phyloP scores from a whole-genome alignment of 1,140 invertebrate species.

The Triops cancriformis region DNA sequence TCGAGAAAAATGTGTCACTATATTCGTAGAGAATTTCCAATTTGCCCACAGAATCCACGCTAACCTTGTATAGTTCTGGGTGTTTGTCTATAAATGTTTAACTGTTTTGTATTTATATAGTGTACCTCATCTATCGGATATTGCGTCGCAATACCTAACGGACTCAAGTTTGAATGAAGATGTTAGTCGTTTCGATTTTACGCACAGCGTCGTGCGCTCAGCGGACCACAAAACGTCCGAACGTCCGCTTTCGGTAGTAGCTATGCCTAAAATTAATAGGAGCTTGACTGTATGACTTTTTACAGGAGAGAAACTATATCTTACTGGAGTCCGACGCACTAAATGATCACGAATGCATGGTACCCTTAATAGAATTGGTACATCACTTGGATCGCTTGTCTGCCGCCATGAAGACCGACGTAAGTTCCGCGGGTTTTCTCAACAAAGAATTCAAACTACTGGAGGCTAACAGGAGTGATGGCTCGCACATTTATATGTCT shows the following conservation, averaged over 20 bases:
- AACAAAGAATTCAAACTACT: too few species aligned
- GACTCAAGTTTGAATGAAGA: constrained; percentile 24
- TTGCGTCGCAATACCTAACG: constrained; percentile 16
- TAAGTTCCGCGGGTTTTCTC: not conserved
- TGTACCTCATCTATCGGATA: not conserved
- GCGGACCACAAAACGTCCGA: not conserved
- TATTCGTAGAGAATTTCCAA: too few species aligned
- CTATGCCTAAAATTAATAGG: not conserved
- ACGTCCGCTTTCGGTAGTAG: not conserved
- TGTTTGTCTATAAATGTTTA: too few species aligned
- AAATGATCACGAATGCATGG: constrained; percentile 21
- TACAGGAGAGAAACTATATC: constrained; percentile 16
- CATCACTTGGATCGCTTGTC: not conserved
- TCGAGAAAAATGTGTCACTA: too few species aligned
- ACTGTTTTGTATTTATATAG: not conserved
- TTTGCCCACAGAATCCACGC: too few species aligned
- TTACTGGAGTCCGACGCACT: constrained; percentile 5
- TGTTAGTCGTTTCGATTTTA: constrained; percentile 25
- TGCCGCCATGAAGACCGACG: not conserved
- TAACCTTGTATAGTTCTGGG: too few species aligned
- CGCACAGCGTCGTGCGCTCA: constrained; percentile 2
- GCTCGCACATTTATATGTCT: too few species aligned
- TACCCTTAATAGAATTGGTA: constrained; percentile 16
- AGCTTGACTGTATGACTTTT: not conserved
- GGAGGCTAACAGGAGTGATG: too few species aligned